These are phyloP conservation scores for Enteromius treurensis DNA, from an alignment of 2,797 vertebrate species.

Conservation along the genomic window DNA sequence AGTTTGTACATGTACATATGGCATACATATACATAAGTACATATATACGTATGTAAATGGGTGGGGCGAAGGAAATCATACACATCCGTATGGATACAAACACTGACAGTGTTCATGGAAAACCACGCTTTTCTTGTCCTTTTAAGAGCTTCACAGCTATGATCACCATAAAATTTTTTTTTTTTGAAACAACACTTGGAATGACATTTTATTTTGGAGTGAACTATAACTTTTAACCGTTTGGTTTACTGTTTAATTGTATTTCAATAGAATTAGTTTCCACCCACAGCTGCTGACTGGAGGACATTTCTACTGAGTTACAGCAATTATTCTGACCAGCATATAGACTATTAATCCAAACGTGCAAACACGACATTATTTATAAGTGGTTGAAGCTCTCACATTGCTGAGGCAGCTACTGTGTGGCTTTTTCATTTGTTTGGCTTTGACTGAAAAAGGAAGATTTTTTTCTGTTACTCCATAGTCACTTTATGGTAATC, in stretches of 20 bases:
- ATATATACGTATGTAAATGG: no score
- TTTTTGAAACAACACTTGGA: not conserved
- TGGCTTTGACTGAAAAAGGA: not conserved
- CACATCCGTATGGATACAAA: no score
- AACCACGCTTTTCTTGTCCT: not conserved
- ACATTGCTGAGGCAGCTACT: not conserved
- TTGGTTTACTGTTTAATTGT: not conserved
- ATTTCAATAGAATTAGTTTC: conserved; percentile 22
- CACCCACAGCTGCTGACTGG: conserved; percentile 5
- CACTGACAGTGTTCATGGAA: not conserved
- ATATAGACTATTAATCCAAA: not conserved
- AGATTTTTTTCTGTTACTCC: not conserved
- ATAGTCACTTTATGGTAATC: not conserved
- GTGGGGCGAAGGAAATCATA: no score
- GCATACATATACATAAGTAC: no score
- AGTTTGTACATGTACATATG: no score
- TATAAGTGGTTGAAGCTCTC: not conserved
- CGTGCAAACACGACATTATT: not conserved
- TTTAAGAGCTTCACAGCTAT: not conserved
- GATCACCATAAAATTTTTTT: not conserved
- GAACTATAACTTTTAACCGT: conserved; percentile 20
- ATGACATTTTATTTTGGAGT: not conserved
- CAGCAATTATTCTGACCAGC: conserved; percentile 22
- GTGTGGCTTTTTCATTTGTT: conserved; percentile 26
- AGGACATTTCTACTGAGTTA: conserved; percentile 10